phyloP scores from a whole-genome alignment of 2,888 invertebrate genomes.

The Nycteola revayana region DNA sequence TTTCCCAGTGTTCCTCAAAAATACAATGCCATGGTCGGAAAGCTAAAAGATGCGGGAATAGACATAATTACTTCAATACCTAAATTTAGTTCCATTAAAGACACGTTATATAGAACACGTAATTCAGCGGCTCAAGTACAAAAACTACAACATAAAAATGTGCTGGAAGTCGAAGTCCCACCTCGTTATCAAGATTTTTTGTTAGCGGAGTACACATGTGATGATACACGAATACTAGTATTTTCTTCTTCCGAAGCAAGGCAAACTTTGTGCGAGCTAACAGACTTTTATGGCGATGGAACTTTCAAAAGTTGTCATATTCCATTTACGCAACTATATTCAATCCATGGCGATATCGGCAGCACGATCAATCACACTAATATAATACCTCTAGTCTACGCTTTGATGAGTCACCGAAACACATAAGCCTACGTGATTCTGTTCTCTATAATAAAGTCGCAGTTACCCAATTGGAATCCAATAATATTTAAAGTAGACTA shows the following conservation, averaged over 20 bases:
- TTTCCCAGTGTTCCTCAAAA: constrained; percentile 7
- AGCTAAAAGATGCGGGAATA: constrained; percentile 8
- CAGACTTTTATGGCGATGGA: constrained; percentile 8
- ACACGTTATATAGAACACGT: constrained; percentile 6
- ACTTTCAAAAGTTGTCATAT: constrained; percentile 7
- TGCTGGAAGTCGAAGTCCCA: constrained; percentile 7
- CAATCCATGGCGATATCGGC: constrained; percentile 9
- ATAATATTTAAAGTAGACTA: constrained; percentile 7
- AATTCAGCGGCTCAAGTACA: constrained; percentile 8
- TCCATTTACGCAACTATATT: constrained; percentile 7
- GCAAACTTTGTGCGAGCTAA: constrained; percentile 7
- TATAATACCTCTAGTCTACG: constrained; percentile 8
- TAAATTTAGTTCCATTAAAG: constrained; percentile 9
- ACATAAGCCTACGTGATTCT: constrained; percentile 6
- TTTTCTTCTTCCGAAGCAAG: constrained; percentile 8
- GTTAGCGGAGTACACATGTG: constrained; percentile 9
- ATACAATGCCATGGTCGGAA: constrained; percentile 8
- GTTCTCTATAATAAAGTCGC: constrained; percentile 9
- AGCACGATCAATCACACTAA: constrained; percentile 5
- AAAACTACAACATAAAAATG: constrained; percentile 7
- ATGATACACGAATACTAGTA: constrained; percentile 6
- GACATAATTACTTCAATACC: constrained; percentile 10
- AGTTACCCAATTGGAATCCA: constrained; percentile 7
- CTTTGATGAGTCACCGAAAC: constrained; percentile 8
- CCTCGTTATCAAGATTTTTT: constrained; percentile 9